Conservation (phyloP, 2,888 invertebrate genomes). For the Adela reaumurella region DNA sequence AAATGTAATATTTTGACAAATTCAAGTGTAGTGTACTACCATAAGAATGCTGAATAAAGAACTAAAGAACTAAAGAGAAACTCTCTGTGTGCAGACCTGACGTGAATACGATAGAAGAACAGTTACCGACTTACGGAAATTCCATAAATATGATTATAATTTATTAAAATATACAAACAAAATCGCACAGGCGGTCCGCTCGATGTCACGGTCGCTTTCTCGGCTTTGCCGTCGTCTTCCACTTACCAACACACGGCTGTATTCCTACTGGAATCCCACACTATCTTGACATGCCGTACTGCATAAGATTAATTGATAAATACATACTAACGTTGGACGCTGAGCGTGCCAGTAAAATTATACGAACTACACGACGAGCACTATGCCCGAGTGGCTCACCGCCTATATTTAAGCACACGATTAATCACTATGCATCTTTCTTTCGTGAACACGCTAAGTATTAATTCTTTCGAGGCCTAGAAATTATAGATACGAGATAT, state of each 20-base stretch:
- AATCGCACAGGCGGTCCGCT: background rate
- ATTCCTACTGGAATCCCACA: background rate
- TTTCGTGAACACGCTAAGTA: background rate
- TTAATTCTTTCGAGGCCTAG: background rate
- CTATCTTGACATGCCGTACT: background rate
- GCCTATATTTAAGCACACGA: background rate
- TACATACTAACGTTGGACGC: too few species aligned
- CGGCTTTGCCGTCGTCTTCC: background rate
- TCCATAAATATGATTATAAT: constrained; percentile 51
- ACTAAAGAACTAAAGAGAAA: too few species aligned
- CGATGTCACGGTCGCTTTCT: background rate
- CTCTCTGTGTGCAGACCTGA: too few species aligned
- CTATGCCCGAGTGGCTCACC: background rate
- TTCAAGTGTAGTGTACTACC: too few species aligned
- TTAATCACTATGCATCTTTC: background rate
- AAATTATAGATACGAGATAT: background rate
- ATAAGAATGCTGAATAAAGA: too few species aligned
- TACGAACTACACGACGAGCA: background rate
- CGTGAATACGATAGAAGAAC: background rate
- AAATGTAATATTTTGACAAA: too few species aligned
- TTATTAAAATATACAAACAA: constrained; percentile 45
- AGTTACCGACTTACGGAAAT: constrained; percentile 34
- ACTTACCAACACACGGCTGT: background rate
- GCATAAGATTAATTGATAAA: too few species aligned
- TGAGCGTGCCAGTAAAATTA: too few species aligned